Conservation (phyloP, 1,140 invertebrate species). For the Cotesia glomerata region DNA sequence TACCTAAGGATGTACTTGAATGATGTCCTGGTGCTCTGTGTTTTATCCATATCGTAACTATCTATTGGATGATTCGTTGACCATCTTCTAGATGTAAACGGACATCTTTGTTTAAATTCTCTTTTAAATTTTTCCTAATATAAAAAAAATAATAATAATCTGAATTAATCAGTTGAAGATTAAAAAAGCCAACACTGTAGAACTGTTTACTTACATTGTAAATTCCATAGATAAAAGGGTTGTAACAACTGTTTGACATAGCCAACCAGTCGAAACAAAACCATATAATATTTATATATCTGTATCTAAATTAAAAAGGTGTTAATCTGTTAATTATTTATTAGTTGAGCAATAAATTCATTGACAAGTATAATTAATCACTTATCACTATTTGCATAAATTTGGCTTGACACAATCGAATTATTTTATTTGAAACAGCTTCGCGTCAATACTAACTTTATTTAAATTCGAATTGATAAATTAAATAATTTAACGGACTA, state of each 20-base stretch:
- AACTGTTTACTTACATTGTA: slow-evolving; percentile 75
- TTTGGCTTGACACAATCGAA: too few species aligned
- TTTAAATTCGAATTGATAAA: background rate
- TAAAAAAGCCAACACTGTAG: background rate
- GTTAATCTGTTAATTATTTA: background rate
- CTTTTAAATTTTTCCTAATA: slow-evolving; percentile 75
- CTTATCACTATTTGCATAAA: background rate
- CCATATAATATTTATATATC: slow-evolving; percentile 79
- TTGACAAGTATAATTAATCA: background rate
- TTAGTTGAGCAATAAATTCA: background rate
- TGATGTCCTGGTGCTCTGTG: slow-evolving; percentile 40
- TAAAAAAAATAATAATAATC: slow-evolving; percentile 37
- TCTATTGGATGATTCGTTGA: slow-evolving; percentile 49
- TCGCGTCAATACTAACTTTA: background rate
- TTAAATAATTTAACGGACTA: background rate
- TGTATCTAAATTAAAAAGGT: slow-evolving; percentile 65
- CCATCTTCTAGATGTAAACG: slow-evolving; percentile 61
- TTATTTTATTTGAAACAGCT: too few species aligned
- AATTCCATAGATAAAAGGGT: slow-evolving; percentile 86
- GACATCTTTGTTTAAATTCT: slow-evolving; percentile 72
- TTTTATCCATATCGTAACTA: slow-evolving; percentile 52
- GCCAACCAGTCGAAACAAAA: slow-evolving; percentile 86
- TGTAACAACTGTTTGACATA: slow-evolving; percentile 87
- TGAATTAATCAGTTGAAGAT: background rate
- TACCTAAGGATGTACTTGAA: slow-evolving; percentile 43